Conservation (phyloP, 2,888 invertebrate species). For the Incurvaria masculella region DNA sequence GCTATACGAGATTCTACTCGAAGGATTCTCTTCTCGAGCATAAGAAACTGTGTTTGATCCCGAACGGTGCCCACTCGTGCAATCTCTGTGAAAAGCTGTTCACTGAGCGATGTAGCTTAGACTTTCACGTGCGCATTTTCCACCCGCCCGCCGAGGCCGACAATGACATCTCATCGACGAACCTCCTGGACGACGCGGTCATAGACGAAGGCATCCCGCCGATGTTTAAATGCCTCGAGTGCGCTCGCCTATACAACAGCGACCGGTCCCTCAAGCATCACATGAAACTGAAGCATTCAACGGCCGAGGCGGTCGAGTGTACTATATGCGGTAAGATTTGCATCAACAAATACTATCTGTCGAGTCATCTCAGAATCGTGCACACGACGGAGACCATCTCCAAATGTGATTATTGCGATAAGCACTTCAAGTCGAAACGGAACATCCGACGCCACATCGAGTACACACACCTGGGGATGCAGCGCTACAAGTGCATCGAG, state of each 20-base stretch:
- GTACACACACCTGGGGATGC: slow-evolving; percentile 38
- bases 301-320: slow-evolving; percentile 32
- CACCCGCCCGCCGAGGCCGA: slow-evolving; percentile 37
- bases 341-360: slow-evolving; percentile 38
- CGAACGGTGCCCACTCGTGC: slow-evolving; percentile 30
- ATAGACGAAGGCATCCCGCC: slow-evolving; percentile 12
- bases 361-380: slow-evolving; percentile 37
- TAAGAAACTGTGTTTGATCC: slow-evolving; percentile 31
- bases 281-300: slow-evolving; percentile 35
- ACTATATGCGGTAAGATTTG: slow-evolving; percentile 32
- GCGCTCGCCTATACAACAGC: slow-evolving; percentile 33
- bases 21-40: slow-evolving; percentile 30
- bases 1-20: slow-evolving; percentile 35
- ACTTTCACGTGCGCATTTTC: slow-evolving; percentile 37
- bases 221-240: slow-evolving; percentile 28
- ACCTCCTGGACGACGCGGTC: slow-evolving; percentile 20
- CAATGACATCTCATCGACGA: slow-evolving; percentile 28
- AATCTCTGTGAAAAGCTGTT: slow-evolving; percentile 37
- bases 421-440: slow-evolving; percentile 37
- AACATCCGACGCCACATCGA: slow-evolving; percentile 40
- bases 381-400: slow-evolving; percentile 31
- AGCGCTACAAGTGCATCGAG: slow-evolving; percentile 38
- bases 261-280: slow-evolving; percentile 40
- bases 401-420: slow-evolving; percentile 40
- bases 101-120: slow-evolving; percentile 34